These are phyloP conservation scores for Elmis aenea DNA, from an alignment of 2,888 invertebrate genomes.

Conservation along the genomic window DNA sequence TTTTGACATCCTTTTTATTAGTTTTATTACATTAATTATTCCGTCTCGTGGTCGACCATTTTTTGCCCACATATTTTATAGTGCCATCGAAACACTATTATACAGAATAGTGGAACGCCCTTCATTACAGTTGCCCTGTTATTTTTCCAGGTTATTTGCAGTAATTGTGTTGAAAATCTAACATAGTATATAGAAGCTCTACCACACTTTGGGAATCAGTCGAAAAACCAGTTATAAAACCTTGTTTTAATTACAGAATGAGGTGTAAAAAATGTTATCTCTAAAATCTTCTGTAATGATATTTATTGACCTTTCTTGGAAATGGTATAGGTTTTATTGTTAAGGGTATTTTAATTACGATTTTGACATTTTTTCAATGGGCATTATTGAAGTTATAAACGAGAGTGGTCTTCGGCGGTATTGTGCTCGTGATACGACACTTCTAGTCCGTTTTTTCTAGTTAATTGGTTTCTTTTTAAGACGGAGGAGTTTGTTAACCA, in stretches of 20 bases:
- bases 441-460: constrained; percentile 14
- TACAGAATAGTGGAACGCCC: constrained; percentile 32
- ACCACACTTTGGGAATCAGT: no score
- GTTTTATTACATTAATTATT: constrained; percentile 20
- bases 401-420: constrained; percentile 19
- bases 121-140: constrained; percentile 22
- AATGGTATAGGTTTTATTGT: constrained; percentile 24
- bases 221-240: constrained; percentile 38
- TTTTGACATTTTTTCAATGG: constrained; percentile 25
- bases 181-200: no score
- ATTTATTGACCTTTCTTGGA: constrained; percentile 29
- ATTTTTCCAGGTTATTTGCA: constrained; percentile 1
- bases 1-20: constrained; percentile 18
- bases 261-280: constrained; percentile 37
- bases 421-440: constrained; percentile 17
- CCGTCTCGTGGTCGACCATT: constrained; percentile 18
- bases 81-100: constrained; percentile 29
- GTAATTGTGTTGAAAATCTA: no score
- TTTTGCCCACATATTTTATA: constrained; percentile 22
- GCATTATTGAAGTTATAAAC: constrained; percentile 21
- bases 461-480: constrained; percentile 21
- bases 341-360: constrained; percentile 24
- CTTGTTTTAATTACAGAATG: constrained; percentile 38
- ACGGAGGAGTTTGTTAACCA: constrained; percentile 3
- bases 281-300: constrained; percentile 28